Percentiles rank a stretch among this genome's conserved stretches.
Conservation (phyloP, 2,888 invertebrate genomes). For the Plagodis dolabraria region DNA sequence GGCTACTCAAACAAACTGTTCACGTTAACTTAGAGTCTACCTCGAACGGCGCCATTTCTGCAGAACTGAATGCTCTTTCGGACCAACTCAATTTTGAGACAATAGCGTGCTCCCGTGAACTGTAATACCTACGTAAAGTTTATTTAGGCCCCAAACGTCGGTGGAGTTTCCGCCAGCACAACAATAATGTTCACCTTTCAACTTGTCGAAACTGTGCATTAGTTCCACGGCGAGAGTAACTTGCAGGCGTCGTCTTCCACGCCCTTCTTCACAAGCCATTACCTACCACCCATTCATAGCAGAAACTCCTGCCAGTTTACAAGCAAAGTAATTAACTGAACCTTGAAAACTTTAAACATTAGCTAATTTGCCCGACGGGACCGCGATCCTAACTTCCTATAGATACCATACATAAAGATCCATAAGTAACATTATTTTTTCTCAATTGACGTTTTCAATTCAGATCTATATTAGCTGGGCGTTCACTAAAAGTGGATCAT, state of each 20-base stretch:
- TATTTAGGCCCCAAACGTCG: conserved; percentile 46
- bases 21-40: background rate
- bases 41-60: conserved; percentile 31
- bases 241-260: conserved; percentile 46
- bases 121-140: conserved; percentile 33
- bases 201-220: conserved; percentile 53
- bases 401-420: conserved; percentile 23
- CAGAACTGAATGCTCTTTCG: conserved; percentile 30
- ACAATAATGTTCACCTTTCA: conserved; percentile 46
- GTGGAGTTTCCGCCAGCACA: conserved; percentile 36
- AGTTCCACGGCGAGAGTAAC: conserved; percentile 47
- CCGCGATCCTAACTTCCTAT: conserved; percentile 39
- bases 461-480: conserved; percentile 28
- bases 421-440: conserved; percentile 22
- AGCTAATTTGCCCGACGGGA: conserved; percentile 60
- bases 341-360: conserved; percentile 70
- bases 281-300: conserved; percentile 56
- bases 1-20: background rate
- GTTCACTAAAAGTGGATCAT: conserved; percentile 35
- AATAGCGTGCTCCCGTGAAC: conserved; percentile 43
- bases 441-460: conserved; percentile 32
- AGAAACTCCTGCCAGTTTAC: conserved; percentile 51
- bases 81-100: conserved; percentile 53
- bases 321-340: conserved; percentile 67
- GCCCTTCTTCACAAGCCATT: conserved; percentile 61